Evolutionary conservation across 2,113 vertebrate species (phyloP).

Genomic region (Thalassoma bifasciatum): DNA sequence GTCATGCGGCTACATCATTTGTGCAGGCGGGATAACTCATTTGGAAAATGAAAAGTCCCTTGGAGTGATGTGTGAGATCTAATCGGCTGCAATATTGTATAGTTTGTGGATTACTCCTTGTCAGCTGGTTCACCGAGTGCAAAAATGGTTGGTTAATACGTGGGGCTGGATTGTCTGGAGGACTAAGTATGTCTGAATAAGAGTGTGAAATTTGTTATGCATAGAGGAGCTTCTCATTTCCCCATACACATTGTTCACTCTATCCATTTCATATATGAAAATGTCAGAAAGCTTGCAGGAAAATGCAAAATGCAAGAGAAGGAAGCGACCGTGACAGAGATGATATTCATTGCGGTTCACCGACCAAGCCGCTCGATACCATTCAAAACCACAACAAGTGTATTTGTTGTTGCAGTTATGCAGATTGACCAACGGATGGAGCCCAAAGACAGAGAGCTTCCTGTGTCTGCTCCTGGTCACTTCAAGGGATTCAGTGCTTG

Average conservation of each 20-base stretch:
- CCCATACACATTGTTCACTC: constrained; percentile 43
- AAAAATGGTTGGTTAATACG: constrained; percentile 60
- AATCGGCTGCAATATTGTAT: constrained; percentile 64
- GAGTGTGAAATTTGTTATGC: constrained; percentile 44
- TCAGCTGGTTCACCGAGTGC: constrained; percentile 53
- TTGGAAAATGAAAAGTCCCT: constrained; percentile 84
- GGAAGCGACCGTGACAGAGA: constrained; percentile 6
- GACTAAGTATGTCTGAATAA: constrained; percentile 25
- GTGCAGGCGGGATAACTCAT: constrained; percentile 79
- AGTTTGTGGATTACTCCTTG: constrained; percentile 66
- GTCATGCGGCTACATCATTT: constrained; percentile 80
- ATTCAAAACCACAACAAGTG: not conserved
- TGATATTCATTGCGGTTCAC: constrained; percentile 27
- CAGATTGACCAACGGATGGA: constrained; percentile 74
- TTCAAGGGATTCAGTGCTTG: constrained; percentile 33
- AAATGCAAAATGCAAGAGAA: constrained; percentile 17
- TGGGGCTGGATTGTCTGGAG: constrained; percentile 40
- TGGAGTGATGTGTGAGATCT: constrained; percentile 69
- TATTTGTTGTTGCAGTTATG: constrained; percentile 66
- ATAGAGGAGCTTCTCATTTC: constrained; percentile 40
- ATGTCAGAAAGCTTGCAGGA: constrained; percentile 6
- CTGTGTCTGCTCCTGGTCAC: constrained; percentile 44
- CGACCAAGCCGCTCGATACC: not conserved
- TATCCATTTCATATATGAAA: constrained; percentile 4
- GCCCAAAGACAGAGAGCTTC: constrained; percentile 75